A percentile compares a stretch with the other conserved stretches of the same genome.
Evolutionary conservation across 1,140 invertebrate species (phyloP).

Genomic region (Penaeus indicus): DNA sequence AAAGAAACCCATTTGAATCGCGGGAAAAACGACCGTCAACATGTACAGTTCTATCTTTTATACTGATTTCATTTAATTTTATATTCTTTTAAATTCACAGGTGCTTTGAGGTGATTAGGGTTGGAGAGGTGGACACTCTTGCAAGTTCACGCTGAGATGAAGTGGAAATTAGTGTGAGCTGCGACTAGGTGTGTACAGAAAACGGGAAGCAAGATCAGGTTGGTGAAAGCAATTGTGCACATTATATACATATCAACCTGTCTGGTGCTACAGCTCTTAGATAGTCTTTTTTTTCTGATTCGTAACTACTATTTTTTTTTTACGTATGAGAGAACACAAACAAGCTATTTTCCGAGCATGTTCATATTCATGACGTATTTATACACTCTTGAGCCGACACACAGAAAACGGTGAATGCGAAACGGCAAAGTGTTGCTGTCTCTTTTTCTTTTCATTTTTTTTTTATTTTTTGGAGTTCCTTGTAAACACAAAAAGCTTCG

Average conservation of each 20-base stretch:
- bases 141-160: constrained; percentile 31
- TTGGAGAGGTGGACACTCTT: not conserved
- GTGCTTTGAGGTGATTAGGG: not conserved
- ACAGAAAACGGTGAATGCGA: not conserved
- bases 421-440: not conserved
- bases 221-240: constrained; percentile 62
- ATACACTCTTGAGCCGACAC: constrained; percentile 46
- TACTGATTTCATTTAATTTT: not conserved
- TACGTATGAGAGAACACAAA: constrained; percentile 57
- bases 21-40: not conserved
- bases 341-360: constrained; percentile 41
- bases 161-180: constrained; percentile 61
- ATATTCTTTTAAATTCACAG: not conserved
- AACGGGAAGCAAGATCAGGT: constrained; percentile 59
- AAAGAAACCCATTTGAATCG: not conserved
- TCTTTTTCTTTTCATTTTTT: not conserved
- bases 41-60: not conserved
- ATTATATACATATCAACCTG: constrained; percentile 62
- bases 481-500: not conserved
- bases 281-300: constrained; percentile 36
- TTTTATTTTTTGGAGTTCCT: not conserved
- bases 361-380: constrained; percentile 33
- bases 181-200: constrained; percentile 62
- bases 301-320: constrained; percentile 33
- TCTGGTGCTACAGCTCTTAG: constrained; percentile 48